phyloP scores from a whole-genome alignment of 2,888 invertebrate genomes.

The Leucoptera coffeella region DNA sequence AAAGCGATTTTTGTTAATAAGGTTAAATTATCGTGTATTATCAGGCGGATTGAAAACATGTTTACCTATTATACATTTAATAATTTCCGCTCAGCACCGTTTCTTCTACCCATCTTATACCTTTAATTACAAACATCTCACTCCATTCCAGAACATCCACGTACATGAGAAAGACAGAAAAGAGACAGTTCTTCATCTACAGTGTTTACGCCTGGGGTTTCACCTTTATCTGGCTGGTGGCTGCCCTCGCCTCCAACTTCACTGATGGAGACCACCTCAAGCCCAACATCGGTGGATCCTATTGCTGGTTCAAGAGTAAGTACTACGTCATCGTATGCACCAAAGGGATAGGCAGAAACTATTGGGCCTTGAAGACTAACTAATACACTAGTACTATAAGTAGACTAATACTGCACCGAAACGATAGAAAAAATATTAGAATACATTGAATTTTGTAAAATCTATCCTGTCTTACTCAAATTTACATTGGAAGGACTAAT shows the following conservation, averaged over 20 bases:
- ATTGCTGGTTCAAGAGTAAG: conserved; percentile 63
- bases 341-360: no score
- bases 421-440: no score
- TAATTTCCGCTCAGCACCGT: no score
- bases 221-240: conserved; percentile 42
- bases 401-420: neutral
- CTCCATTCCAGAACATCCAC: conserved; percentile 23
- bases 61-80: no score
- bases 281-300: conserved; percentile 49
- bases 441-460: neutral
- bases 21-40: no score
- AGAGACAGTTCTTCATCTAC: conserved; percentile 47
- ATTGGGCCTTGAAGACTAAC: neutral
- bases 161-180: conserved; percentile 36
- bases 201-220: conserved; percentile 56
- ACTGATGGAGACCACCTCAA: conserved; percentile 44
- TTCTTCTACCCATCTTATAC: no score
- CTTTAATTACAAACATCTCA: no score
- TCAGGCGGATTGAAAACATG: no score
- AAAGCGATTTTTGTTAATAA: no score
- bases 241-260: conserved; percentile 47
- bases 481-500: neutral
- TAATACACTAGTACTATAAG: neutral
- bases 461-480: neutral
- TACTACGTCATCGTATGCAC: neutral